Evolutionary conservation across 2,797 vertebrate genomes (phyloP).

Genomic region (Typhlichthys eigenmanni): DNA sequence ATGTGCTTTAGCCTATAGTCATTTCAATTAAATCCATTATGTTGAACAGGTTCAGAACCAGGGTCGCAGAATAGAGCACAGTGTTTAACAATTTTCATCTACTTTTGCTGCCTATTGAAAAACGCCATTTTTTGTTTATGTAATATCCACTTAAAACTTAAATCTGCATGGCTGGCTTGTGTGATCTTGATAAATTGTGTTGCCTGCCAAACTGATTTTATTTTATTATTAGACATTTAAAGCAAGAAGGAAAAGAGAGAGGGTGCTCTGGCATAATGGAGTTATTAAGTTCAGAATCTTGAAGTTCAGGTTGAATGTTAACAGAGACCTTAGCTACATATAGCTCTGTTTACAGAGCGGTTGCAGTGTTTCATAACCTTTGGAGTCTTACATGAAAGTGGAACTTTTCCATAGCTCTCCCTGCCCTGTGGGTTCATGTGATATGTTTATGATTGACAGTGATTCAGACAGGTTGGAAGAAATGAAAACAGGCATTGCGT

Average conservation of each 20-base stretch:
- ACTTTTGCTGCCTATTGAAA: not conserved
- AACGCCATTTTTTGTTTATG: too few relatives aligned
- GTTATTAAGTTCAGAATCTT: not conserved
- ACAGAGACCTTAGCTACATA: conserved; percentile 27
- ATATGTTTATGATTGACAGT: conserved; percentile 37
- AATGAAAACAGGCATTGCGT: conserved; percentile 19
- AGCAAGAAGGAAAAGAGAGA: not conserved
- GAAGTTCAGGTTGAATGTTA: conserved; percentile 28
- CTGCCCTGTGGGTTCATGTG: conserved; percentile 41
- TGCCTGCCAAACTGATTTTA: not conserved
- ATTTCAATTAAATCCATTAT: not conserved
- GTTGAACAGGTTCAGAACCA: too few relatives aligned
- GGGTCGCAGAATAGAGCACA: too few relatives aligned
- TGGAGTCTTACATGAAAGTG: conserved; percentile 40
- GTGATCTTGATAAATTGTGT: too few relatives aligned
- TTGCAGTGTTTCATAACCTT: conserved; percentile 48
- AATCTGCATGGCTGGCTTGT: too few relatives aligned
- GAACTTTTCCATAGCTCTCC: conserved; percentile 51
- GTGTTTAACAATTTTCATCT: not conserved
- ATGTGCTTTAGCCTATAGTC: not conserved
- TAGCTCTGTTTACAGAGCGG: conserved; percentile 40
- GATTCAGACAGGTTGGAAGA: conserved; percentile 30
- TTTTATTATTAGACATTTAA: not conserved
- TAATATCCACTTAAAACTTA: too few relatives aligned
- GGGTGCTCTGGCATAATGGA: not conserved